Evolutionary conservation across 2,113 vertebrate species (phyloP).

Genomic region (Myrmecobius fasciatus): DNA sequence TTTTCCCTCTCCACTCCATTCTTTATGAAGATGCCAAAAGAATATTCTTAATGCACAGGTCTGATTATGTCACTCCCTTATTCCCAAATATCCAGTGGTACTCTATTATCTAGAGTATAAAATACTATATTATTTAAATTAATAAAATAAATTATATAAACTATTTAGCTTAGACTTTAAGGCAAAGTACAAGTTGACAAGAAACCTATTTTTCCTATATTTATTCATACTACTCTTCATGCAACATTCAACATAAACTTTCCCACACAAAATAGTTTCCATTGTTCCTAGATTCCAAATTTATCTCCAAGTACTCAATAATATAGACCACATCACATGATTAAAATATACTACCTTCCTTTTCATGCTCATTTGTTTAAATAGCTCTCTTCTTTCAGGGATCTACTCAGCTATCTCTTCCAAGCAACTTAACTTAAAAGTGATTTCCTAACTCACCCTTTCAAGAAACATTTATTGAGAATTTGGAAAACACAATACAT

Average conservation of each 20-base stretch:
- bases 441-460: background rate
- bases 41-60: background rate
- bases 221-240: background rate
- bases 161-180: background rate
- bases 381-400: background rate
- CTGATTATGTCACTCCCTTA: background rate
- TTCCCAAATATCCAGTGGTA: background rate
- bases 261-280: background rate
- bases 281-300: background rate
- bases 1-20: background rate
- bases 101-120: background rate
- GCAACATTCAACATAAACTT: background rate
- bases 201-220: background rate
- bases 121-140: background rate
- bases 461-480: background rate
- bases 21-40: background rate
- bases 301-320: background rate
- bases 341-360: background rate
- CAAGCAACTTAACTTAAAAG: background rate
- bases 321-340: background rate
- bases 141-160: background rate
- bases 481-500: background rate
- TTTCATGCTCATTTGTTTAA: background rate
- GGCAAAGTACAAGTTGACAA: background rate
- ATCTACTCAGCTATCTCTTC: background rate